Conservation (phyloP, 2,797 vertebrate genomes). For the Craterocephalus amniculus region DNA sequence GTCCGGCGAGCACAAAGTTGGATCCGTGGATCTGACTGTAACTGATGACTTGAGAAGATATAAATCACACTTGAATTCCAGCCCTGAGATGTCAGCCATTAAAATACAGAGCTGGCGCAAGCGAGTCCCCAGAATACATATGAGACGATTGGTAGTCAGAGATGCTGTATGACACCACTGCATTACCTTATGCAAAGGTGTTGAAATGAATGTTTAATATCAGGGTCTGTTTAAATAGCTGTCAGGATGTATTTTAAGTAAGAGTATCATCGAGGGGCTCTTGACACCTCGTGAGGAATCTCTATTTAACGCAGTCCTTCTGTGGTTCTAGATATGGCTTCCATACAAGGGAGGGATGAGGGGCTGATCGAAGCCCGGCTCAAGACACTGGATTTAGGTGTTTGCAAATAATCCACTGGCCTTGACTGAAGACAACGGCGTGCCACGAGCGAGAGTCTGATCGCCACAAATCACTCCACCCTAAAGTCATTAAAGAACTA, state of each 20-base stretch:
- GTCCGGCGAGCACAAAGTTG: constrained; percentile 59
- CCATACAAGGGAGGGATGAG: constrained; percentile 27
- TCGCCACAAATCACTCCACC: constrained; percentile 72
- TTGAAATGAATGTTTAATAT: constrained; percentile 67
- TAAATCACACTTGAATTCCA: constrained; percentile 79
- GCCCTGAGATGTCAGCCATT: constrained; percentile 78
- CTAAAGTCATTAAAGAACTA: constrained; percentile 77
- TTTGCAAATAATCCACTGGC: constrained; percentile 73
- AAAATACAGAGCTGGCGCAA: constrained; percentile 70
- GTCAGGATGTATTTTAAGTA: constrained; percentile 61
- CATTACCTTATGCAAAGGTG: constrained; percentile 72
- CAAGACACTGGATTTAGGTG: constrained; percentile 68
- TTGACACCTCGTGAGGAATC: constrained; percentile 46
- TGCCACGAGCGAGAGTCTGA: constrained; percentile 58
- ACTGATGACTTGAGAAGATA: constrained; percentile 77
- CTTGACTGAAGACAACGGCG: constrained; percentile 68
- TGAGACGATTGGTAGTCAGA: constrained; percentile 75
- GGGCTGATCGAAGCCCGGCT: constrained; percentile 53
- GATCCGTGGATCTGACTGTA: constrained; percentile 76
- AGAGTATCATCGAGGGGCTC: constrained; percentile 40
- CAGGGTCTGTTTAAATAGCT: constrained; percentile 62
- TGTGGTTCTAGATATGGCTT: constrained; percentile 37
- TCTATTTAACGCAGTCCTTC: constrained; percentile 45
- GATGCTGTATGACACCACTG: constrained; percentile 57
- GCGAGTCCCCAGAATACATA: constrained; percentile 67